Evolutionary conservation across 2,797 vertebrate species (phyloP), one percentile per base, ranked within the genome.

Genomic region (Xerus rutilus): DNA sequence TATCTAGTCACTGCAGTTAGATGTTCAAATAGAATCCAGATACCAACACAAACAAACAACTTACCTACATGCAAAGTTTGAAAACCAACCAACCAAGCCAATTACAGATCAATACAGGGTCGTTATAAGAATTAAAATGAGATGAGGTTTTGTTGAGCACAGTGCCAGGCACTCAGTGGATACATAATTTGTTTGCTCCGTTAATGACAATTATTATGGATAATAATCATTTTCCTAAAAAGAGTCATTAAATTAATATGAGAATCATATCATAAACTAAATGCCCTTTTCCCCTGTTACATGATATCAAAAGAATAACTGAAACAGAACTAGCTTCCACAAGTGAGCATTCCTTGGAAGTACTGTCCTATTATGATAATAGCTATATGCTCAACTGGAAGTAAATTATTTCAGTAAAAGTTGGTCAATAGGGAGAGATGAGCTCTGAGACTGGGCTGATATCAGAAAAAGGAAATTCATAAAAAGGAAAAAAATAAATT

Each of bases 401-500:
- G 67, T 76, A 70, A 81, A 54, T 54, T 59, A 96, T 79, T 82
- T 93, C 83, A 86, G 81, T 89, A 78, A 77, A 52, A 76, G 13
- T 59, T 85, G 32, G 62, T 49, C 54, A 59, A 4, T 47, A 28
- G 70, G 11, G 47, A 86, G 45, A 84, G 77, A 95, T 30, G 4
- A 52, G 2, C 14, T 43, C 45, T 47, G 86, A 39, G 28, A 91
- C 21, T 43, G 77, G 15, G 5, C 10, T 86, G 49, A 59, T 49
- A 83, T 70, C 25, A 70, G 59, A 95, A 30, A 83, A 32, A 70
- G 39, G 4, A 86, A 95, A 86, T 73, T 67, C 23, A 64, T n/a
- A 39, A 62, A 21, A 8, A 73, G 65, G 20, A 59, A 84, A 57
- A 59, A 73, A 12, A 73, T 45, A 67, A 67, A n/a, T 81, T 54